Evolutionary conservation across 2,888 invertebrate species (phyloP).

Genomic region (Ophioninae sp.): DNA sequence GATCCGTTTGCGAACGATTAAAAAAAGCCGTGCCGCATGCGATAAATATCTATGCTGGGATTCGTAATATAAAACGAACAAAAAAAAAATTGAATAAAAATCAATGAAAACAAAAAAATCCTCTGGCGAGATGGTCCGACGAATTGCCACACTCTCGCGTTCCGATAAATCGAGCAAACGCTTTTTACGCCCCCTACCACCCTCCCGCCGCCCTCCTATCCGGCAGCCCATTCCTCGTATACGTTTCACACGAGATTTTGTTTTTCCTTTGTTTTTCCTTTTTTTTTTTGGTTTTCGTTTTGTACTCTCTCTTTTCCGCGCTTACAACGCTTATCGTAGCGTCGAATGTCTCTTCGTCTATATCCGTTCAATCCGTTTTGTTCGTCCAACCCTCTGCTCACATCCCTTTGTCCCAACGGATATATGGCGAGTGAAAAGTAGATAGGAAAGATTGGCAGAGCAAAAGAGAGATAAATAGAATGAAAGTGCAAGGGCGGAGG

Average conservation of each 20-base stretch:
- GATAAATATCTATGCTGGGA: conserved; percentile 20
- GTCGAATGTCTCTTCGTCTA: conserved; percentile 52
- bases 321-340: conserved; percentile 48
- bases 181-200: conserved; percentile 23
- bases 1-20: conserved; percentile 53
- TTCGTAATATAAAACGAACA: conserved; percentile 20
- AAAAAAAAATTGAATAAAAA: conserved; percentile 16
- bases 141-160: conserved; percentile 30
- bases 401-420: conserved; percentile 55
- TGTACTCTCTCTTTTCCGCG: conserved; percentile 5
- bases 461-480: conserved; percentile 34
- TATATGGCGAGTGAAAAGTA: conserved; percentile 53
- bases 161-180: conserved; percentile 44
- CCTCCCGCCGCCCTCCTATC: neutral
- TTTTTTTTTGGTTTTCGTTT: conserved; percentile 29
- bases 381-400: conserved; percentile 37
- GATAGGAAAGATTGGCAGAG: conserved; percentile 57
- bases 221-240: neutral
- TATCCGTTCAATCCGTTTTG: conserved; percentile 63
- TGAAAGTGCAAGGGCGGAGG: conserved; percentile 51
- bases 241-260: conserved; percentile 19
- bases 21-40: conserved; percentile 45
- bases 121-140: conserved; percentile 52
- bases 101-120: conserved; percentile 27
- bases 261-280: conserved; percentile 10